These are phyloP conservation scores for Melanerpes formicivorus DNA, from an alignment of 2,113 vertebrate genomes.

Conservation along the genomic window DNA sequence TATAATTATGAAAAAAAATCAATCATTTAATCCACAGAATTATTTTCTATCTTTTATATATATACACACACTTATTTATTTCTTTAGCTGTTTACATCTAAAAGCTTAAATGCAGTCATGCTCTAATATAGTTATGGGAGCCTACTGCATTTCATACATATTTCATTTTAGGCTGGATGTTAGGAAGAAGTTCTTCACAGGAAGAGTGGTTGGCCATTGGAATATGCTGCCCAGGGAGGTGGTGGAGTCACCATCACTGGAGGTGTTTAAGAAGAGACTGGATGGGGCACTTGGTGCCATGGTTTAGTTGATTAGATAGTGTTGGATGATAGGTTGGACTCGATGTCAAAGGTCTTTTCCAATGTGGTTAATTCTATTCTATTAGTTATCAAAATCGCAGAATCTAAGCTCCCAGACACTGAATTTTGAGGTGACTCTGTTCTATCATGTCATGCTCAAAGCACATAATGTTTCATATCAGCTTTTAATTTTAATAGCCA, in stretches of 20 bases:
- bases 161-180: no score
- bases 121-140: not conserved
- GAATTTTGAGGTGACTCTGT: not conserved
- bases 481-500: not conserved
- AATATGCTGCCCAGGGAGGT: no score
- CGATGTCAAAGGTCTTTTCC: no score
- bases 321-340: no score
- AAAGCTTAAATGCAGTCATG: not conserved
- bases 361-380: no score
- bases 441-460: not conserved
- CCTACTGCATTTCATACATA: not conserved
- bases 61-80: not conserved
- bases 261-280: no score
- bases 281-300: no score
- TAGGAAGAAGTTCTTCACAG: no score
- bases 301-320: no score
- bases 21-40: not conserved
- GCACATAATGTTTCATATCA: not conserved
- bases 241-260: no score
- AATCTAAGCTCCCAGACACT: not conserved
- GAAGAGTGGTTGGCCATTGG: no score
- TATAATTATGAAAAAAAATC: not conserved
- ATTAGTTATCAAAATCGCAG: not conserved
- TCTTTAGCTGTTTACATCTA: not conserved
- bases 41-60: not conserved